Evolutionary conservation across 92 coral and sea anemone species (phyloP), one percentile per base, ranked within the genome.

Genomic region (Epizoanthus fatuus): DNA sequence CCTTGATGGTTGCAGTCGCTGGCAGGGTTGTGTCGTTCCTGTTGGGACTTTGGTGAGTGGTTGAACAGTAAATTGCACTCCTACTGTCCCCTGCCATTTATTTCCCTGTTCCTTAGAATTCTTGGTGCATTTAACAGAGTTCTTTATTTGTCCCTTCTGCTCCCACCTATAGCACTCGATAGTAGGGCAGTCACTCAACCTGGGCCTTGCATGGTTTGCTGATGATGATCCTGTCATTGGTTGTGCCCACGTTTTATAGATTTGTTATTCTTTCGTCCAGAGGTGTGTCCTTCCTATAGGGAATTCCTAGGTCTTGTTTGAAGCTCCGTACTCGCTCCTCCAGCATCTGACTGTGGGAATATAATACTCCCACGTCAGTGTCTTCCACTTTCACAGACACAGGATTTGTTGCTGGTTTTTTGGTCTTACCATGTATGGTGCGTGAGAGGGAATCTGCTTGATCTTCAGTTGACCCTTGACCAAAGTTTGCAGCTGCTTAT

Each of bases 371-470:
- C 39, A 40, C 47, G 52, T 70, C 75, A 3, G 16, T 25, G 10
- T 11, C 39, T 70, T 70, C 47, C 10, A 54, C 16, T 7, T 70
- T 54, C 75, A 70, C 75, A 8, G 39, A 9, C 11, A 70, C 12
- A 12, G 17, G 52, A 8, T 14, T 19, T 9, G 75, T 15, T 7
- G 44, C 75, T 14, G 39, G 4, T 40, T 7, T 25, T 25, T 29
- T 4, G 39, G 10, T 25, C 13, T 70, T 8, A 12, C 39, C 75
- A 3, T 13, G 17, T 7, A 70, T 15, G 4, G 75, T 70, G 38
- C 25, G 39, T 14, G 75, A 47, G 8, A 70, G 22, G 20, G 75
- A 70, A 14, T 54, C 47, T 15, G 75, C 75, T 70, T 70, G 75
- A 1, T 70, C 75, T 22, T 22, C 25, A 22, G 25, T 44, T 70